phyloP scores from a whole-genome alignment of 2,888 invertebrate species.

The Pyrrhia umbra region DNA sequence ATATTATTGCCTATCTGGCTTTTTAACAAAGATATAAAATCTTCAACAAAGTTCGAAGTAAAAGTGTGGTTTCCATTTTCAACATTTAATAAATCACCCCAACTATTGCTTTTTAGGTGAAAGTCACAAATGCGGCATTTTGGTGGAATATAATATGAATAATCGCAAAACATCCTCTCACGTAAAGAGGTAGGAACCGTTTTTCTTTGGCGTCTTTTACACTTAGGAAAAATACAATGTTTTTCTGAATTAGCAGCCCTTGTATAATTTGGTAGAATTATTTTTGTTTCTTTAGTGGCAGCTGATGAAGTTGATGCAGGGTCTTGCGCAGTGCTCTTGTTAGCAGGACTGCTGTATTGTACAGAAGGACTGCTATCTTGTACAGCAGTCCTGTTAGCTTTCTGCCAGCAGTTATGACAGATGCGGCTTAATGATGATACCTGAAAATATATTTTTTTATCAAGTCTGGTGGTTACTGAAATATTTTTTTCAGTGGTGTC shows the following conservation, averaged over 20 bases:
- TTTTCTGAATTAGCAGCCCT: slow-evolving; percentile 19
- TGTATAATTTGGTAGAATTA: slow-evolving; percentile 26
- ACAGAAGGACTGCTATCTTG: background rate
- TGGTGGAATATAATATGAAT: slow-evolving; percentile 8
- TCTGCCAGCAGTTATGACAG: slow-evolving; percentile 26
- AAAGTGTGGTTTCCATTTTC: slow-evolving; percentile 24
- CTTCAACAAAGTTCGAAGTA: slow-evolving; percentile 20
- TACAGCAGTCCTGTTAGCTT: slow-evolving; percentile 10
- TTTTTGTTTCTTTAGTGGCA: slow-evolving; percentile 11
- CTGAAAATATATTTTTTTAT: too few relatives aligned
- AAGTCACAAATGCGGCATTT: slow-evolving; percentile 15
- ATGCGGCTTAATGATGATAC: background rate
- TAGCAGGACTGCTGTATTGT: background rate
- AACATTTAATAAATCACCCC: slow-evolving; percentile 4
- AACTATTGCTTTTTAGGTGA: background rate
- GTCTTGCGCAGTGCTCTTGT: background rate
- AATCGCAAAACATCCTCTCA: slow-evolving; percentile 4
- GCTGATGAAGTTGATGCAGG: background rate
- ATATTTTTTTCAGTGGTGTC: too few relatives aligned
- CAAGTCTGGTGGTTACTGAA: too few relatives aligned
- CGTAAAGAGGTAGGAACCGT: slow-evolving; percentile 3
- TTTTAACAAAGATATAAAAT: slow-evolving; percentile 15
- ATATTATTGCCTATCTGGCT: slow-evolving; percentile 21
- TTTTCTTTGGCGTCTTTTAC: background rate
- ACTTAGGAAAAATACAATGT: slow-evolving; percentile 14